Percentiles rank a stretch among this genome's conserved stretches.
These are phyloP conservation scores for Exaiptasia diaphana DNA, from an alignment of 64 coral and sea anemone species.

Conservation along the genomic window DNA sequence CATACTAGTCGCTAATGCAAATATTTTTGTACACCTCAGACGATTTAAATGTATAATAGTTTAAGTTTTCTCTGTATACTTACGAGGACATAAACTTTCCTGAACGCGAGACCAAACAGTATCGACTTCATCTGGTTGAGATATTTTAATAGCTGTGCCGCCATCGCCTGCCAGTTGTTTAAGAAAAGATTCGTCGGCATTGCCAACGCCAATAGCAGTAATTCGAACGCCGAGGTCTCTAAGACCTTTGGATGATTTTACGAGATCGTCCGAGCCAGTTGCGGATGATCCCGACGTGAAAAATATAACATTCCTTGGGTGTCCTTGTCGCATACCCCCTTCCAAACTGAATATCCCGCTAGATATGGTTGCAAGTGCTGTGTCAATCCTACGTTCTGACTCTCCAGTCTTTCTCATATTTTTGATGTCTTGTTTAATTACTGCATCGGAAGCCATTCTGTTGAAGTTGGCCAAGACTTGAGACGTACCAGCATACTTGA, in stretches of 20 bases:
- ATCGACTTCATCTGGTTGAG: neutral
- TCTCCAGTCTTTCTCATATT: neutral
- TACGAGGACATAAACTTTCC: too few species aligned
- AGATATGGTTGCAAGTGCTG: constrained; percentile 1
- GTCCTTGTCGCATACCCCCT: constrained; percentile 53
- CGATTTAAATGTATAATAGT: too few species aligned
- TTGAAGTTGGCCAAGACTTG: constrained; percentile 33
- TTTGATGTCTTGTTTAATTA: constrained; percentile 11
- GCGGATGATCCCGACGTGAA: constrained; percentile 39
- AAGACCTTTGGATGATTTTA: constrained; percentile 21
- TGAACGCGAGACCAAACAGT: neutral
- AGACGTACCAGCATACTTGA: constrained; percentile 5
- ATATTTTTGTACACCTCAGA: too few species aligned
- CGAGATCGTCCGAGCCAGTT: constrained; percentile 18
- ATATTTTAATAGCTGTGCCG: constrained; percentile 15
- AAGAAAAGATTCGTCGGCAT: constrained; percentile 4
- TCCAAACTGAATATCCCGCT: constrained; percentile 57
- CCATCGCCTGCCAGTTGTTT: constrained; percentile 22
- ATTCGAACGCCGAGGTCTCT: neutral
- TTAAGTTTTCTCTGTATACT: too few species aligned
- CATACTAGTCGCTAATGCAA: too few species aligned
- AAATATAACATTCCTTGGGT: constrained; percentile 45
- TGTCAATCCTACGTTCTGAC: constrained; percentile 15
- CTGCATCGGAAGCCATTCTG: neutral
- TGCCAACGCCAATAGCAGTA: constrained; percentile 11